A percentile compares a stretch with the other conserved stretches of the same genome.
Conservation (phyloP, 64 coral and sea anemone genomes). For the Astreopora myriophthalma region DNA sequence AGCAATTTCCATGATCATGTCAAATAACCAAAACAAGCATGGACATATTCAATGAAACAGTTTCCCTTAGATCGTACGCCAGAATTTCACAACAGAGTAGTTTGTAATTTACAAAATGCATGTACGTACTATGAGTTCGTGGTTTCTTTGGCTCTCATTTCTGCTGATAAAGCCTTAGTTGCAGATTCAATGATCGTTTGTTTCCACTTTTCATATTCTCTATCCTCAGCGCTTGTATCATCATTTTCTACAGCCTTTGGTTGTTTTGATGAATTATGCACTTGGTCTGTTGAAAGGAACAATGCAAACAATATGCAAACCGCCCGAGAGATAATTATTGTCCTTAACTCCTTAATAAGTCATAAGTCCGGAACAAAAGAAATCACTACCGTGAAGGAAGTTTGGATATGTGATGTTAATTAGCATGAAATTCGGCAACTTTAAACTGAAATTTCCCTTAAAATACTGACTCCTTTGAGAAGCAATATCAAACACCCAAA, state of each 20-base stretch:
- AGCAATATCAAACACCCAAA: no score
- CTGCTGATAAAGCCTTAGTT: conserved; percentile 10
- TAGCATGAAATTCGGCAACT: no score
- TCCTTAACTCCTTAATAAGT: no score
- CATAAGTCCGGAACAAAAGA: no score
- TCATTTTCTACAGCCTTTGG: conserved; percentile 25
- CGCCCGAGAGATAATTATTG: no score
- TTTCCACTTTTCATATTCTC: conserved; percentile 66
- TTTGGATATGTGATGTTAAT: no score
- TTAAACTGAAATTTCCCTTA: no score
- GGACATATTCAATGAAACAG: not conserved
- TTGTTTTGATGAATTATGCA: conserved; percentile 4
- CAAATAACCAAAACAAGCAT: no score
- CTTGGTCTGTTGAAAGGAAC: not conserved
- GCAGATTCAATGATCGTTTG: conserved; percentile 46
- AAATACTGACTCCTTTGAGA: no score
- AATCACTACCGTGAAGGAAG: no score
- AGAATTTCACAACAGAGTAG: not conserved
- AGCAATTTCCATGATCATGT: no score
- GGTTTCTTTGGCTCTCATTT: not conserved
- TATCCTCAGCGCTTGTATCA: not conserved
- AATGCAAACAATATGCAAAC: not conserved
- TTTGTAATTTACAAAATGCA: no score
- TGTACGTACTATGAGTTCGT: conserved; percentile 3
- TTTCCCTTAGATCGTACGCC: not conserved